Percentiles rank a stretch among this genome's conserved stretches.
These are phyloP conservation scores for Tenthredo scrophulariae DNA, from an alignment of 2,888 invertebrate genomes.

Conservation along the genomic window DNA sequence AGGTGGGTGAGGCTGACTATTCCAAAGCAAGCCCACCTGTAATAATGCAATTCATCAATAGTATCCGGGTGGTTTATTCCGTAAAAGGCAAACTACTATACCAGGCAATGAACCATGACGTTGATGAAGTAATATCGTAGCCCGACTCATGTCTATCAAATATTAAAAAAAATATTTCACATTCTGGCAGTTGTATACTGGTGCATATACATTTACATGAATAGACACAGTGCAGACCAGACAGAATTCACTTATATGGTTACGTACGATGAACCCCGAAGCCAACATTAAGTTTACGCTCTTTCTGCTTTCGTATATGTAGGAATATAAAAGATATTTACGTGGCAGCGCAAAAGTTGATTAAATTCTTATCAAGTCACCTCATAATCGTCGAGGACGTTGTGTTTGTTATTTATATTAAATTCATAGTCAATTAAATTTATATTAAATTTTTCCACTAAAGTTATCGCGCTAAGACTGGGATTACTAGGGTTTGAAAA, in stretches of 20 bases:
- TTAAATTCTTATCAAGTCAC: background rate
- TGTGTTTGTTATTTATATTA: background rate
- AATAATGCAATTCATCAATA: constrained; percentile 32
- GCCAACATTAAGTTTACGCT: background rate
- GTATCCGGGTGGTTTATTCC: background rate
- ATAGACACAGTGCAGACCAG: background rate
- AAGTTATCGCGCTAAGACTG: background rate
- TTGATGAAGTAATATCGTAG: constrained; percentile 13
- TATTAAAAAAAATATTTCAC: background rate
- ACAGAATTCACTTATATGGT: background rate
- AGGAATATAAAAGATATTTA: background rate
- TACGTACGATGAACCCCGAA: background rate
- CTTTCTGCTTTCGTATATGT: background rate
- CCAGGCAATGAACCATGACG: constrained; percentile 13
- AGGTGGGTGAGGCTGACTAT: background rate
- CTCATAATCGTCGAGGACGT: background rate
- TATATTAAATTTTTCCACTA: background rate
- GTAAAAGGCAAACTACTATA: background rate
- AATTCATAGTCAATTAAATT: background rate
- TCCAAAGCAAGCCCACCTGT: background rate
- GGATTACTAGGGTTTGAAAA: background rate
- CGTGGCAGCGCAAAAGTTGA: background rate
- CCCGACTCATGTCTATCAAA: constrained; percentile 1
- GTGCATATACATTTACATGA: background rate
- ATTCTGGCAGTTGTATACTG: background rate